Evolutionary conservation across 2,113 vertebrate genomes (phyloP).

Genomic region (Coptodon rendalli): DNA sequence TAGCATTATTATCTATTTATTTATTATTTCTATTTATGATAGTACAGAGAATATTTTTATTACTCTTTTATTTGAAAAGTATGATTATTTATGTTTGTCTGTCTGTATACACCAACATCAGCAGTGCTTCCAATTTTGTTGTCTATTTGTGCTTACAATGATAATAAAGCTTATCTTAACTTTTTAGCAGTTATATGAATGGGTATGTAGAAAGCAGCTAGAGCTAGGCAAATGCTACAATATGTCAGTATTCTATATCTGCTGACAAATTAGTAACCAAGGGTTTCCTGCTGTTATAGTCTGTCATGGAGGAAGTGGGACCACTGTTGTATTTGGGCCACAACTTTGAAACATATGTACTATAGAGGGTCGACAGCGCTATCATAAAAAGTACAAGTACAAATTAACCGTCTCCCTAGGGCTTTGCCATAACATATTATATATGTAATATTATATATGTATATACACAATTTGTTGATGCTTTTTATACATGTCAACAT

Average conservation of each 20-base stretch:
- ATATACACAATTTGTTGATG: background rate
- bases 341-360: background rate
- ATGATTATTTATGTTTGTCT: background rate
- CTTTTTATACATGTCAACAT: background rate
- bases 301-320: background rate
- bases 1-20: background rate
- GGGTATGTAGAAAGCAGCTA: background rate
- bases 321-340: background rate
- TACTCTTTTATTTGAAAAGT: background rate
- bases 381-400: background rate
- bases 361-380: background rate
- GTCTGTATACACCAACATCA: background rate
- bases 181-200: background rate
- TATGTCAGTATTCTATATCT: background rate
- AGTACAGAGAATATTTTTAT: background rate
- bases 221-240: background rate
- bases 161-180: background rate
- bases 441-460: background rate
- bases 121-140: background rate
- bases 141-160: background rate
- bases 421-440: background rate
- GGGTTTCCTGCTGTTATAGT: background rate
- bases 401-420: accelerated
- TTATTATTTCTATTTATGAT: background rate
- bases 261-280: background rate